These are phyloP conservation scores for Halcyon smyrnensis DNA, from an alignment of 2,797 vertebrate species.

Conservation along the genomic window DNA sequence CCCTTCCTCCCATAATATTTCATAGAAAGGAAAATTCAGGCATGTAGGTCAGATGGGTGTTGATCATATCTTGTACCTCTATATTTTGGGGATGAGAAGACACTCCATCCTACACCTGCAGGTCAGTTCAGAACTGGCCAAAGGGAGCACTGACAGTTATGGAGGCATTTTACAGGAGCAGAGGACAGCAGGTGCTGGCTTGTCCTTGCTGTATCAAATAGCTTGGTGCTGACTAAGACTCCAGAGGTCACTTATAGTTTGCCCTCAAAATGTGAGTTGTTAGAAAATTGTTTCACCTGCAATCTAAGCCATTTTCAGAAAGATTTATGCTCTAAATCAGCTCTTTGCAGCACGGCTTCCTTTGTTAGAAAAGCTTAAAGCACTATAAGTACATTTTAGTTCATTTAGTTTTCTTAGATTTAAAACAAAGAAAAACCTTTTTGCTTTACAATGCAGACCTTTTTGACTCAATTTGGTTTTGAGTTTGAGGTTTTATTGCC, in stretches of 20 bases:
- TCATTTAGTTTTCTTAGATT: neutral
- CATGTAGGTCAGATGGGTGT: neutral
- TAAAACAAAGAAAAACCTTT: neutral
- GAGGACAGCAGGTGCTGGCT: constrained; percentile 28
- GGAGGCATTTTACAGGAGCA: neutral
- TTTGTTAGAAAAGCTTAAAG: neutral
- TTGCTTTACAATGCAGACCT: neutral
- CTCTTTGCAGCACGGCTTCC: neutral
- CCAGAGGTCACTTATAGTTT: constrained; percentile 22
- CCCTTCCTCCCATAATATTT: neutral
- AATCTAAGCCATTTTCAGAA: constrained; percentile 21
- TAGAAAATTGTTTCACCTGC: constrained; percentile 45
- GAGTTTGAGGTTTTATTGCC: accelerated
- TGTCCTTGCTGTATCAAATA: neutral
- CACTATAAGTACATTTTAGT: neutral
- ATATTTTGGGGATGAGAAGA: neutral
- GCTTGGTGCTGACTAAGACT: constrained; percentile 47
- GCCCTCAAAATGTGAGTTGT: constrained; percentile 5
- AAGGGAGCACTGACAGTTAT: neutral
- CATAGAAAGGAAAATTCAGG: neutral
- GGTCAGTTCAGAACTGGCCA: neutral
- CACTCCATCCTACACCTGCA: neutral
- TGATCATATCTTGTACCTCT: neutral
- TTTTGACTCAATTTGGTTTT: neutral
- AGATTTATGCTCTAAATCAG: constrained; percentile 39